These are phyloP conservation scores for Tethya wilhelma DNA, from an alignment of 37 sponge, comb jelly and placozoan species.

Conservation along the genomic window DNA sequence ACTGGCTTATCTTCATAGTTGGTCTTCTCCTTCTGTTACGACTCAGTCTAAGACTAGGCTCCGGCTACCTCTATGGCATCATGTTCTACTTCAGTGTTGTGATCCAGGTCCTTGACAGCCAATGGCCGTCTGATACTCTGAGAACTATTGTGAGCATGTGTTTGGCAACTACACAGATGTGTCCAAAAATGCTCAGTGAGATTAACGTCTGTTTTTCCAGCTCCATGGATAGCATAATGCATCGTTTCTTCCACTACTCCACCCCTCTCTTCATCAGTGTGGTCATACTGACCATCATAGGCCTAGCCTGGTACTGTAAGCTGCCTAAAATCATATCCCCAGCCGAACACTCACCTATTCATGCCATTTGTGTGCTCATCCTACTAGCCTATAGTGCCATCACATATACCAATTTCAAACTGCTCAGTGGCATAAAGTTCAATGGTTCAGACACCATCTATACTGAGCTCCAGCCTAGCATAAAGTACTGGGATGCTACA, in stretches of 20 bases:
- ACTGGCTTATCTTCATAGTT: conserved; percentile 17
- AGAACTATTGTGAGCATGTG: not conserved
- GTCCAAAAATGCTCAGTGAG: conserved; percentile 17
- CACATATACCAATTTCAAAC: not conserved
- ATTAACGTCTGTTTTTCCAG: conserved; percentile 6
- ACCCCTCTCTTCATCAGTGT: not conserved
- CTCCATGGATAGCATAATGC: not conserved
- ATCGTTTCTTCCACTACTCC: not conserved
- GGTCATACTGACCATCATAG: not conserved
- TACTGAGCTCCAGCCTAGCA: not conserved
- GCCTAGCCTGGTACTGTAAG: not conserved
- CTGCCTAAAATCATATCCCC: not conserved
- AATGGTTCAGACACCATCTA: not conserved
- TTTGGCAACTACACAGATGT: conserved; percentile 21
- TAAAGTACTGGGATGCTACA: conserved; percentile 1
- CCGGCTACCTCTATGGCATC: conserved; percentile 48
- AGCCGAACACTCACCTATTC: conserved; percentile 18
- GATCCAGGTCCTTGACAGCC: not conserved
- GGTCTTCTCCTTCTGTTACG: not conserved
- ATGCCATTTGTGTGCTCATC: conserved; percentile 36
- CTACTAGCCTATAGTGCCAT: conserved; percentile 14
- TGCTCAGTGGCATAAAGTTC: conserved; percentile 9
- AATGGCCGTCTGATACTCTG: not conserved
- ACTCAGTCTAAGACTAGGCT: conserved; percentile 31
- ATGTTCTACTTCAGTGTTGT: conserved; percentile 58